Base-by-base conservation (phyloP, 2,888 invertebrate species). In the Drosophila barbarae region DNA sequence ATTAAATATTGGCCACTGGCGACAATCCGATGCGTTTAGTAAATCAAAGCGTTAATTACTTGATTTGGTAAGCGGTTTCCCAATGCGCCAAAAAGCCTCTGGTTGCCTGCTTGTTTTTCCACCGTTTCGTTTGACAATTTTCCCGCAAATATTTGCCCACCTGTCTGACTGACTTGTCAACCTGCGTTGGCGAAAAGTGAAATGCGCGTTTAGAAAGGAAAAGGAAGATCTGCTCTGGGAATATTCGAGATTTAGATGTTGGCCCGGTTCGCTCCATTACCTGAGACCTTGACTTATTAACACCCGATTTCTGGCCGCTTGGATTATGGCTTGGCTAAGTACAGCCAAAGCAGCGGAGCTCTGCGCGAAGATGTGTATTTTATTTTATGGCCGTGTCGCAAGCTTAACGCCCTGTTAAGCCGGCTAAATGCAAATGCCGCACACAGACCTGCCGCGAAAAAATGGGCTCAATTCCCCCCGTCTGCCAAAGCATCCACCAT, bases 21-120 rank as follows among this genome's bases (percentile, higher is more conserved):
- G 84, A 84, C 83, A 76, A 74, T 85, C 84, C 84, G 64, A 82
- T 73, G 77, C 70, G 77, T 85, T 87, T 85, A 78, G 86, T 87
- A 86, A 86, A 86, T 86, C 84, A 86, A 85, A 82, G 74, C 69
- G 78, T 82, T 87, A 87, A 87, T 86, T 85, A 74, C 85, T 77
- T 69, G 82, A 84, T 83, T 84, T 85, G 72, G 75, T 82, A 79
- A 83, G 79, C 71, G 73, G 61, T 79, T 81, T 79, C 71, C 61
- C 84, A 76, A 80, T 72, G 78, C 32, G 26, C 32, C 41, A 42
- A 65, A 60, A 52, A 66, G 66, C 53, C 69, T 54, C 73, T 55
- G 73, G 42, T 68, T 82, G 44, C 66, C 79, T 35, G 46, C 46
- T 47, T 38, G 63, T 61, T 76, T 56, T 65, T 65, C 44, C 53